phyloP scores from a whole-genome alignment of 2,888 invertebrate species.

The Pasiphila rectangulata region DNA sequence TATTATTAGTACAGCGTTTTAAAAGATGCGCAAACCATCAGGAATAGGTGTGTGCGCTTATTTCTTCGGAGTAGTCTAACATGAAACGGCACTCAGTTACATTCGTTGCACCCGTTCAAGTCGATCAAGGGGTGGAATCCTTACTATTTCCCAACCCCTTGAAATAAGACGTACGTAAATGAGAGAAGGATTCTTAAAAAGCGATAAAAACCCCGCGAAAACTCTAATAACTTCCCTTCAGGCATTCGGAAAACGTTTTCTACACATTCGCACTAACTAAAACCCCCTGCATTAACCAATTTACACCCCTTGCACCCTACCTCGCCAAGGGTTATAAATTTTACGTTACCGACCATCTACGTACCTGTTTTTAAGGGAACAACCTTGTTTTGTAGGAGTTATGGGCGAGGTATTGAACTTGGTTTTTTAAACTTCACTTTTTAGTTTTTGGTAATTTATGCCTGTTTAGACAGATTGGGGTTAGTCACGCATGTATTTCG shows the following conservation, averaged over 20 bases:
- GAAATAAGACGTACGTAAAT: constrained; percentile 2
- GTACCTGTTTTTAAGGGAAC: constrained; percentile 58
- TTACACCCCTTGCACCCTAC: constrained; percentile 43
- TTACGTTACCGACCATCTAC: constrained; percentile 66
- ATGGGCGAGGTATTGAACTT: constrained; percentile 45
- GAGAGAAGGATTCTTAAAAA: constrained; percentile 11
- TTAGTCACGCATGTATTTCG: constrained; percentile 13
- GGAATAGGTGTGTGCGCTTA: not conserved
- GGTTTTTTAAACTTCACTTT: constrained; percentile 22
- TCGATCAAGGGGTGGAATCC: not conserved
- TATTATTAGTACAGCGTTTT: too few species aligned
- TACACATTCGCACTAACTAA: constrained; percentile 24
- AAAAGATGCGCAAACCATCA: too few species aligned
- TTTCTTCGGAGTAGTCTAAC: not conserved
- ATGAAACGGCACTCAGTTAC: not conserved
- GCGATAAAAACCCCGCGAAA: constrained; percentile 19
- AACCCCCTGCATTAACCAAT: constrained; percentile 46
- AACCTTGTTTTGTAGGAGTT: constrained; percentile 44
- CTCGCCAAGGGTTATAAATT: constrained; percentile 48
- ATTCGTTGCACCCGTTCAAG: not conserved
- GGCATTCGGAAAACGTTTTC: constrained; percentile 23
- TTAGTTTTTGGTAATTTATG: constrained; percentile 14
- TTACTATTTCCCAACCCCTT: not conserved
- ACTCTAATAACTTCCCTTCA: constrained; percentile 24
- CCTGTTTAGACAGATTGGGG: constrained; percentile 8